Percentiles rank a stretch among this genome's conserved stretches.
These are phyloP conservation scores for Nothoprocta perdicaria DNA, from an alignment of 2,113 vertebrate genomes.

Conservation along the genomic window DNA sequence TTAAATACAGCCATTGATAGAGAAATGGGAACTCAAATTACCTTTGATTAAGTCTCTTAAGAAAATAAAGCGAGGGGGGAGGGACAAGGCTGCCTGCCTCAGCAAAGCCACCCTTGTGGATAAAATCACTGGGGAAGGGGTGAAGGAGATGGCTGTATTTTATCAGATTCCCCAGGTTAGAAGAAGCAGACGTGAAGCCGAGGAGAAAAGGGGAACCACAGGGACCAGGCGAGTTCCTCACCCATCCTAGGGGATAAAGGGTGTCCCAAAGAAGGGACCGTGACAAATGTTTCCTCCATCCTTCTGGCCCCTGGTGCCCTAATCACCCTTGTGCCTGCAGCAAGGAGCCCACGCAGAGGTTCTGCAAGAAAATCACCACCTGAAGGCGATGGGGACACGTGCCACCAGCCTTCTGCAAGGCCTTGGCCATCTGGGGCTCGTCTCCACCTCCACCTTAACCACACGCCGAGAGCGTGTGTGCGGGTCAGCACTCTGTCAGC, in stretches of 20 bases:
- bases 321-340: not conserved
- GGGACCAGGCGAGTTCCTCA: not conserved
- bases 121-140: constrained; percentile 55
- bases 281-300: not conserved
- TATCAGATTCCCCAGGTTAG: constrained; percentile 48
- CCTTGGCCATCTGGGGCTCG: rapidly evolving
- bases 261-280: not conserved
- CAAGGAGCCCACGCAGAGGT: not conserved
- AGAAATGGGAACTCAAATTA: constrained; percentile 82
- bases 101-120: constrained; percentile 39
- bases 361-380: not conserved
- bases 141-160: constrained; percentile 35
- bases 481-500: constrained; percentile 48
- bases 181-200: constrained; percentile 60
- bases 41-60: constrained; percentile 84
- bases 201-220: constrained; percentile 12
- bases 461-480: not conserved
- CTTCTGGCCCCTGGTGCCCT: not conserved
- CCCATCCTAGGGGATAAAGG: not conserved
- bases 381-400: not conserved
- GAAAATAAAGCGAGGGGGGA: constrained; percentile 76
- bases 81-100: constrained; percentile 20
- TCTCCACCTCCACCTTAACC: not conserved
- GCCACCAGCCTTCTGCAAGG: not conserved
- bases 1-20: constrained; percentile 86